Evolutionary conservation across 2,113 vertebrate species (phyloP), one percentile per base, ranked within the genome.

Genomic region (Ceratotherium simum): DNA sequence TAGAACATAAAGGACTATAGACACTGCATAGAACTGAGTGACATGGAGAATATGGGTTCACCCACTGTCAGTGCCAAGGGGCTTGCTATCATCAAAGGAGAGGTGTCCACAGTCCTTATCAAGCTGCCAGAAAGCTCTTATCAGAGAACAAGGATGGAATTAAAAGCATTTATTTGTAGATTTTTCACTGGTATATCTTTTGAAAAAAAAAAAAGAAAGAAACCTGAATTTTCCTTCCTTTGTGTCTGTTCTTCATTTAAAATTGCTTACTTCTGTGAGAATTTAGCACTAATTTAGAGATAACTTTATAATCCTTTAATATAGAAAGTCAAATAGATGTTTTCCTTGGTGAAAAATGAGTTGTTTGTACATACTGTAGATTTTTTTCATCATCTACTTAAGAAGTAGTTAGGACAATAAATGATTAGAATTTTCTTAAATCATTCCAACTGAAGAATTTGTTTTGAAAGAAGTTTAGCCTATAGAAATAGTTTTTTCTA

Each of bases 331-430:
- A 97, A 87, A 65, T 58, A 42, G 16, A 70, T 75, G 31, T 84
- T 95, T 97, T 67, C 67, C 25, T 67, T 69, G 11, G 23, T 78
- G 13, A 89, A 67, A 92, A 96, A 78, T 90, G 11, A 92, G 20
- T 56, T 92, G 29, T 94, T 69, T 90, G 18, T 76, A 31, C 27
- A 64, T 42, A 72, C 3, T 42, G 17, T 27, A 78, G 23, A 14
- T n/a, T 36, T 46, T 64, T 95, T 91, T 79, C n/a, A 89, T 82
- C 12, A 29, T 91, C 36, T 58, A 8, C 25, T 69, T 95, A 87
- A 97, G 64, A 90, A 90, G 18, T 54, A 78, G n/a, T 83, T 79
- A 91, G n/a, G 21, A 69, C 46, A 94, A 96, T 56, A 81, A 87
- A 64, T 58, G 6, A 90, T 12, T 39, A 36, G 1, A 93, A 70